Evolutionary conservation across 2,113 vertebrate genomes (phyloP), one percentile per base, ranked within the genome.

Genomic region (Dicentrarchus labrax): DNA sequence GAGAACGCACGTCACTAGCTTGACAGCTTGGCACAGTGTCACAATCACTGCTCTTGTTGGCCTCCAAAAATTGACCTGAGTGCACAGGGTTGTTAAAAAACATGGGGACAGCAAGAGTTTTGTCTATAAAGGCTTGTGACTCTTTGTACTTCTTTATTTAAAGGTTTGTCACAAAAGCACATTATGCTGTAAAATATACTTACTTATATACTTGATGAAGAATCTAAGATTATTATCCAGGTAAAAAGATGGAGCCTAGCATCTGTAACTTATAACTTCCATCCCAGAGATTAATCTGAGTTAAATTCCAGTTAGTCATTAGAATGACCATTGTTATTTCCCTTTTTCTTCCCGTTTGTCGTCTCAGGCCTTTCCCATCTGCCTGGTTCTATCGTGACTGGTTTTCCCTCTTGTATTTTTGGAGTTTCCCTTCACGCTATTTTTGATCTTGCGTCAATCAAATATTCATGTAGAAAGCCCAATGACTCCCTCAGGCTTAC

Each of bases 1-100:
- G 65, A 83, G 73, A 84, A 90, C 78, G 67, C 80, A 87, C 84
- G 85, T 92, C 92, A 90, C 9, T 24, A 38, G 69, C 80, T 61
- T 90, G 91, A 92, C 93, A 92, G 90, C 88, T 91, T 80, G 86
- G 69, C 86, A 87, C 86, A 36, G 62, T 86, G 91, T 92, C 88
- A 67, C 47, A 30, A 41, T 78, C 41, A 38, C 90, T 59, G 84
- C 68, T 48, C 77, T 60, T 30, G 75, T 71, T 48, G 64, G 78
- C 72, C 71, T 90, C 79, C 65, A 50, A 73, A 19, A 53, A 61
- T 54, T 77, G 72, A 78, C 65, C 62, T 21, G 13, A 68, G 60
- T 50, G 10, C 57, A 77, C 38, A 30, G 16, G 19, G 68, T 74
- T 71, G 53, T 67, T 62, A 60, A 71, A 64, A 68, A 70, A 47